These are phyloP conservation scores for Probosciger aterrimus DNA, from an alignment of 2,113 vertebrate genomes.

Conservation along the genomic window DNA sequence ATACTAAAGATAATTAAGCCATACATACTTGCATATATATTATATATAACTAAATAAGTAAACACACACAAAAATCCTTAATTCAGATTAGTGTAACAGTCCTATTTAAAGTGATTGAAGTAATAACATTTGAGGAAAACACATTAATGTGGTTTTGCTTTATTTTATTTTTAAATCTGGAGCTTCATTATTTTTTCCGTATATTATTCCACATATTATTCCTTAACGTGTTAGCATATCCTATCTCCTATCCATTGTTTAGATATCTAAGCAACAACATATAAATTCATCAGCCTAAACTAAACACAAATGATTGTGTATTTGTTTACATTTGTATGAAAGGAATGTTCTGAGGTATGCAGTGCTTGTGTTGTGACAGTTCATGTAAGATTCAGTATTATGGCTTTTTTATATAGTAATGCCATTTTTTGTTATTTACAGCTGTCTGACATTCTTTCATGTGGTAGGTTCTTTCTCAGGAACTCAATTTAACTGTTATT, in stretches of 20 bases:
- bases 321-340: slow-evolving; percentile 92
- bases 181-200: slow-evolving; percentile 61
- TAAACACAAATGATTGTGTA: slow-evolving; percentile 72
- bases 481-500: slow-evolving; percentile 86
- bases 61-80: slow-evolving; percentile 68
- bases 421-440: slow-evolving; percentile 76
- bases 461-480: slow-evolving; percentile 86
- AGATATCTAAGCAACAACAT: slow-evolving; percentile 72
- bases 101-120: slow-evolving; percentile 72
- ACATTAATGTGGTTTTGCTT: slow-evolving; percentile 66
- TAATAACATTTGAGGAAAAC: slow-evolving; percentile 73
- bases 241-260: slow-evolving; percentile 71
- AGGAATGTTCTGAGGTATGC: slow-evolving; percentile 84
- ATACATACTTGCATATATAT: slow-evolving; percentile 76
- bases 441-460: slow-evolving; percentile 75
- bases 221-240: slow-evolving; percentile 73
- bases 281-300: slow-evolving; percentile 70
- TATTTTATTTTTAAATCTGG: slow-evolving; percentile 71
- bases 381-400: slow-evolving; percentile 93
- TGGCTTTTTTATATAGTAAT: slow-evolving; percentile 71
- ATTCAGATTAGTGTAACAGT: slow-evolving; percentile 75
- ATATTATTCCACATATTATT: slow-evolving; percentile 76
- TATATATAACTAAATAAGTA: slow-evolving; percentile 74
- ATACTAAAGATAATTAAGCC: slow-evolving; percentile 76
- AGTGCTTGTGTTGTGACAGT: slow-evolving; percentile 87